phyloP scores from a whole-genome alignment of 1,140 invertebrate genomes.

The Copidosoma floridanum region DNA sequence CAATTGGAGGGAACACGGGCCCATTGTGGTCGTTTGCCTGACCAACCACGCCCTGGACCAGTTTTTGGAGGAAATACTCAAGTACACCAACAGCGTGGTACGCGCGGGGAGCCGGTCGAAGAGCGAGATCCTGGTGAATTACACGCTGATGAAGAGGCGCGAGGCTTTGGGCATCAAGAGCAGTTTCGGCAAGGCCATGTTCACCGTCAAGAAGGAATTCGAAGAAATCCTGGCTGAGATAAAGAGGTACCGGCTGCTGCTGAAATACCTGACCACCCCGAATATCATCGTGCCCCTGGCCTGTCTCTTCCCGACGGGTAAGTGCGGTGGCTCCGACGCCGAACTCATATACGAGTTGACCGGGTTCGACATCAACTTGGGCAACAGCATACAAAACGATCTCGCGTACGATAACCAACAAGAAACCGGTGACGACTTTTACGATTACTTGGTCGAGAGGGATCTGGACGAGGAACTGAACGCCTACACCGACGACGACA shows the following conservation, averaged over 20 bases:
- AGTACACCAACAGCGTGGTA: constrained; percentile 60
- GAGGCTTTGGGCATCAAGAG: neutral
- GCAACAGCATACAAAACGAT: neutral
- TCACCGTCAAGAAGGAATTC: neutral
- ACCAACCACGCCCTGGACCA: too few relatives aligned
- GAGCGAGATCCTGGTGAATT: constrained; percentile 58
- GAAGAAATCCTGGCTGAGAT: neutral
- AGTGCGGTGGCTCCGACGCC: neutral
- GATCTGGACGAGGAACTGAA: neutral
- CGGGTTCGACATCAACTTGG: neutral
- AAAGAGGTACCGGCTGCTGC: neutral
- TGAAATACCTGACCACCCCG: neutral
- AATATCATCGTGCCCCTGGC: neutral
- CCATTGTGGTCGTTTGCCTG: constrained; percentile 75
- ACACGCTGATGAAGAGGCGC: constrained; percentile 36
- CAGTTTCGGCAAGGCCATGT: neutral
- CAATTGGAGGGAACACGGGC: constrained; percentile 39
- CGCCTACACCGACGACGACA: too few relatives aligned
- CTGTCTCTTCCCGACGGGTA: neutral
- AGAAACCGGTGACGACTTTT: neutral
- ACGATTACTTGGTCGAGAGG: neutral
- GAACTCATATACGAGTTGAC: neutral
- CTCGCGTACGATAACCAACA: neutral
- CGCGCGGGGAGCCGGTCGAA: constrained; percentile 73
- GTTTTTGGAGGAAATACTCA: constrained; percentile 69